Base-by-base conservation (phyloP, 1,140 invertebrate species). In the Brachionus asplanchnoidis region DNA sequence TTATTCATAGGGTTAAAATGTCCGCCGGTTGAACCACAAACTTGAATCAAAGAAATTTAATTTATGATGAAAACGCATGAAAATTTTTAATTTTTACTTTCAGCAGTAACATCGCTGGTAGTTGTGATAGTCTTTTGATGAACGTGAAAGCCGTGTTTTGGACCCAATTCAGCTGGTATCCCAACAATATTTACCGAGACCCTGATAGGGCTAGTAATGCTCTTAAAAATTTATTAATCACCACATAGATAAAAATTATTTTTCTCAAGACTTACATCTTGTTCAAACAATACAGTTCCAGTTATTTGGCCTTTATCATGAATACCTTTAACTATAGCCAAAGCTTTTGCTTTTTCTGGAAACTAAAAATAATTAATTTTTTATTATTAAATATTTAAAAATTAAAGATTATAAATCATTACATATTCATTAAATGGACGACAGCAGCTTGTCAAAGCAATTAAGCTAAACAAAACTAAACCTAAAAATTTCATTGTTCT, bases 21-120 rank as follows among this genome's bases (percentile, higher is more conserved):
- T 3, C 26, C 26, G 7, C 46, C 68, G 23, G 46, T 23, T 84
- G 66, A 85, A 20, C 32, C 42, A 83, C 84, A 91, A 12, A 77
- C 73, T 50, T 40, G n/a, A 40, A 17, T 42, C 17, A 8, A 17
- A 40, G 23, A 40, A 73, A 9, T 20, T 68, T 68, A 6, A 7
- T 42, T 36, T 36, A 5, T 36, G 32, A 36, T 36, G 32, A 36
- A 36, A 36, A 36, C 32, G 32, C 1, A 36, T 44, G 7, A 73
- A 42, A 73, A 14, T 12, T 14, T 68, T 73, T 42, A 17, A 40
- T n/a, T 42, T 17, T 17, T 73, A 73, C 68, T 80, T 28, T 65
- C 79, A n/a, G 53, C 40, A 44, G 65, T 82, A 8, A 44, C 12
- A 44, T 65, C 53, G 53, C 53, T 65, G 11, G n/a, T 14, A 17